phyloP scores from a whole-genome alignment of 2,888 invertebrate genomes.

The Muschampia plurimacula region DNA sequence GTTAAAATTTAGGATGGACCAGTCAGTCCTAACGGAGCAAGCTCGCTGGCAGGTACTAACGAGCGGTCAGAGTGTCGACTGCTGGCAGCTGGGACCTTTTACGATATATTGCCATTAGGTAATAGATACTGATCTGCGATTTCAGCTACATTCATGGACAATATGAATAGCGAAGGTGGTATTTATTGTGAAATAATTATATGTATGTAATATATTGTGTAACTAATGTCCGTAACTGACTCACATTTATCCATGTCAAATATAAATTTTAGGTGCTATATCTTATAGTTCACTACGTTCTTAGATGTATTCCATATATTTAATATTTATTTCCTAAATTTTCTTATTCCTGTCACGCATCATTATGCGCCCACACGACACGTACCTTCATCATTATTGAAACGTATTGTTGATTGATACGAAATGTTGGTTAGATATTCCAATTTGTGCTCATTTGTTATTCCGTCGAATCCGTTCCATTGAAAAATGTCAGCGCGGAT shows the following conservation, averaged over 20 bases:
- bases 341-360: slow-evolving; percentile 21
- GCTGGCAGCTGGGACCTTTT: slow-evolving; percentile 5
- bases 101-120: background rate
- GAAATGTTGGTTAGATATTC: slow-evolving; percentile 47
- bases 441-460: slow-evolving; percentile 63
- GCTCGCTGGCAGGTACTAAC: background rate
- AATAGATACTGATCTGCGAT: background rate
- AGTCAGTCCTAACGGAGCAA: background rate
- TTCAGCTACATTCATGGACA: background rate
- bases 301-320: background rate
- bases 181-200: too few species aligned
- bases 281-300: too few species aligned
- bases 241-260: background rate
- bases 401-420: slow-evolving; percentile 43
- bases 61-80: slow-evolving; percentile 2
- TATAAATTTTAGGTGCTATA: too few species aligned
- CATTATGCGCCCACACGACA: slow-evolving; percentile 16
- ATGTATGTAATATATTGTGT: too few species aligned
- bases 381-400: slow-evolving; percentile 18
- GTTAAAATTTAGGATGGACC: background rate
- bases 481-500: slow-evolving; percentile 66
- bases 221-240: background rate
- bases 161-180: too few species aligned
- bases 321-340: background rate
- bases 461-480: slow-evolving; percentile 57